phyloP scores from a whole-genome alignment of 2,113 vertebrate species.

The Macaca fascicularis region DNA sequence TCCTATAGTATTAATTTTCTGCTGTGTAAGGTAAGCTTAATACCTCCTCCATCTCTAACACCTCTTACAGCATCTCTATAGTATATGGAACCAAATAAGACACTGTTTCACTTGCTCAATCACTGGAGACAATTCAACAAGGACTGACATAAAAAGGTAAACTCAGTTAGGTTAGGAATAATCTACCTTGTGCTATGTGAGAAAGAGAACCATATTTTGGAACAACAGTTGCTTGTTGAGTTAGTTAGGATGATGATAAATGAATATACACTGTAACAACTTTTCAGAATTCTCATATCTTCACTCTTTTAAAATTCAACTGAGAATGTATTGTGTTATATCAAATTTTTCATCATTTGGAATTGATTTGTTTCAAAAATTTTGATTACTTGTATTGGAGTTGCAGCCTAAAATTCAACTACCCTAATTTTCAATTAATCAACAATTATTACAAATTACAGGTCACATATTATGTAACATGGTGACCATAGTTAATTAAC shows the following conservation, averaged over 20 bases:
- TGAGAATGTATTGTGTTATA: not conserved
- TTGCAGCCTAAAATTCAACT: not conserved
- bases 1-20: not conserved
- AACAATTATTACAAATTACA: not conserved
- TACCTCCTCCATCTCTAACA: not conserved
- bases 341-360: not conserved
- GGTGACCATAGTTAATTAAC: not conserved
- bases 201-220: not conserved
- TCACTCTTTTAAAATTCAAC: not conserved
- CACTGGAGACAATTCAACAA: not conserved
- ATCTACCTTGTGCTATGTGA: not conserved
- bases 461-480: not conserved
- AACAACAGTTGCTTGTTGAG: not conserved
- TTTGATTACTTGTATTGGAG: not conserved
- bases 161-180: not conserved
- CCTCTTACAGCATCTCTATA: not conserved
- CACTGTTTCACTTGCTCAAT: not conserved
- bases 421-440: not conserved
- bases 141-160: not conserved
- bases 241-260: not conserved
- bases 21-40: not conserved
- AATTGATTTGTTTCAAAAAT: not conserved
- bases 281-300: not conserved
- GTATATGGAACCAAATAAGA: not conserved
- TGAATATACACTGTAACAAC: not conserved